Evolutionary conservation across 2,797 vertebrate genomes (phyloP).

Genomic region (Poecilia picta): DNA sequence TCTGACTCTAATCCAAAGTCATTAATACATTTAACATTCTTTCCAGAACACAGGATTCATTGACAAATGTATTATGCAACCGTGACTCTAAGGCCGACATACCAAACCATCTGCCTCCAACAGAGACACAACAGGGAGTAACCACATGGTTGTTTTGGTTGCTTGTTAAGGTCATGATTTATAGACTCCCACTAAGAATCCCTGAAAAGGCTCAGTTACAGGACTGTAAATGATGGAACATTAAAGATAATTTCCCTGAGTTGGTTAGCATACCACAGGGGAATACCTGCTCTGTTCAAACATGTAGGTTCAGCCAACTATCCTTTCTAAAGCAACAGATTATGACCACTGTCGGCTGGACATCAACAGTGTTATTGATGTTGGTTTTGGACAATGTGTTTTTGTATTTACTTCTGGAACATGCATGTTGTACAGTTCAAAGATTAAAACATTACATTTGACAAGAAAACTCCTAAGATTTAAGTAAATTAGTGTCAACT

Average conservation of each 20-base stretch:
- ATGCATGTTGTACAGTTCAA: not conserved
- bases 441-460: not conserved
- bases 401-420: not conserved
- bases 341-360: constrained; percentile 5
- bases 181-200: constrained; percentile 1
- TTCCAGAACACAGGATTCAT: not conserved
- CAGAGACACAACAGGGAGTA: constrained; percentile 20
- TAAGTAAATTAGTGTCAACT: not conserved
- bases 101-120: constrained; percentile 12
- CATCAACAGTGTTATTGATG: constrained; percentile 4
- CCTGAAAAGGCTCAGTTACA: constrained; percentile 15
- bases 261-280: constrained; percentile 22
- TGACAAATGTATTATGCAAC: constrained; percentile 11
- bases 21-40: not conserved
- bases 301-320: constrained; percentile 1
- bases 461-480: not conserved
- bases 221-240: constrained; percentile 14
- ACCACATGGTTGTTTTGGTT: constrained; percentile 1
- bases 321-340: constrained; percentile 7
- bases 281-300: constrained; percentile 29
- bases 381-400: constrained; percentile 2
- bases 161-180: constrained; percentile 7
- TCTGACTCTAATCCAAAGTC: not conserved
- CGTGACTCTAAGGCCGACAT: not conserved
- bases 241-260: constrained; percentile 38